These are phyloP conservation scores for Pomatorhinus ruficollis DNA, from an alignment of 2,113 vertebrate species.

Conservation along the genomic window DNA sequence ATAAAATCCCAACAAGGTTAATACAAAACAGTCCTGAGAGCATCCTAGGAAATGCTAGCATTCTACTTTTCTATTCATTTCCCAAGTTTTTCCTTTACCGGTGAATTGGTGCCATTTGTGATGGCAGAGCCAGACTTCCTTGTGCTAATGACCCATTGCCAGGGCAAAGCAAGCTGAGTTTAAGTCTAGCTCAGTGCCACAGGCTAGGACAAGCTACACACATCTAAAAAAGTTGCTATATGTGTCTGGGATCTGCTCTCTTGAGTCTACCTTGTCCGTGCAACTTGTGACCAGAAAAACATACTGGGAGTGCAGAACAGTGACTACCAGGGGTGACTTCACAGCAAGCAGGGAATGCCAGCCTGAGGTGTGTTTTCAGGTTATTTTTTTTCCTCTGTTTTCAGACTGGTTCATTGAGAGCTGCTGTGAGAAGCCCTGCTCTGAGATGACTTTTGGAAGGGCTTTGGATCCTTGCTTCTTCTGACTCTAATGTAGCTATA, in stretches of 20 bases:
- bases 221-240: neutral
- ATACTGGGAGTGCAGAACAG: neutral
- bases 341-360: neutral
- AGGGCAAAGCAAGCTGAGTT: neutral
- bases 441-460: neutral
- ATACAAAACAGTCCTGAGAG: neutral
- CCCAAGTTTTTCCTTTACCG: neutral
- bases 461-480: neutral
- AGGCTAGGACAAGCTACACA: neutral
- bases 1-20: constrained; percentile 15
- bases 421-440: neutral
- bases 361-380: neutral
- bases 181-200: neutral
- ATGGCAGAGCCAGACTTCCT: neutral
- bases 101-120: accelerated
- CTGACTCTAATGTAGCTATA: neutral
- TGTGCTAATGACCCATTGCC: too few relatives aligned
- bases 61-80: neutral
- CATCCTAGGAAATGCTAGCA: neutral
- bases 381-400: neutral
- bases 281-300: neutral
- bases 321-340: neutral
- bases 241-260: neutral
- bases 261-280: neutral
- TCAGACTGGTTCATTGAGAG: neutral